Evolutionary conservation across 2,113 vertebrate species (phyloP).

Genomic region (Lagopus muta): DNA sequence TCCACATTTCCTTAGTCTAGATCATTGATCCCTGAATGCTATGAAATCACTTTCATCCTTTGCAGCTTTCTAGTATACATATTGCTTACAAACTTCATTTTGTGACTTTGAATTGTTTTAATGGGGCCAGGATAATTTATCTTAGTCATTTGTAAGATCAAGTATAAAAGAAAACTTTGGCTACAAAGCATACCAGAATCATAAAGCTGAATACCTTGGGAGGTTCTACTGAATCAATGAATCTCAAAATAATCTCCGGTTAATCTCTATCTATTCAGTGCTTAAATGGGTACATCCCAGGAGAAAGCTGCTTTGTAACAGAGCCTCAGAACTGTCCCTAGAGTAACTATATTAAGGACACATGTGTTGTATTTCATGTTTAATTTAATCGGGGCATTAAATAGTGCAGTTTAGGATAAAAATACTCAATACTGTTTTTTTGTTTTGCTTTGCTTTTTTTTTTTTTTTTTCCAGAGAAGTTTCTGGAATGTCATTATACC

Average conservation of each 20-base stretch:
- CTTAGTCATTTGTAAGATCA: not conserved
- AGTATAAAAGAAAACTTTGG: not conserved
- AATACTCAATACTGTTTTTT: not conserved
- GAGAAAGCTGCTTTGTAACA: constrained; percentile 25
- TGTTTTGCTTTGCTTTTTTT: not conserved
- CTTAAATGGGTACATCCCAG: not conserved
- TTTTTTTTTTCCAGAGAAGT: not conserved
- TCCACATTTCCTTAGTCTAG: not conserved
- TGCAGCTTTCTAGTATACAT: not conserved
- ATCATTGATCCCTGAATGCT: not conserved
- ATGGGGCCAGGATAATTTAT: not conserved
- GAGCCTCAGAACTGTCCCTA: not conserved
- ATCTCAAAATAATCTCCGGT: constrained; percentile 30
- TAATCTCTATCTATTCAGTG: constrained; percentile 13
- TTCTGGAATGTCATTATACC: not conserved
- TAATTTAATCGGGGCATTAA: constrained; percentile 26
- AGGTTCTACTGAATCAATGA: constrained; percentile 13
- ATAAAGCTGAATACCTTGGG: not conserved
- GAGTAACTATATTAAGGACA: not conserved
- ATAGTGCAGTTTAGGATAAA: not conserved
- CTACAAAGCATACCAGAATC: not conserved
- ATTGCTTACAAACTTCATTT: not conserved
- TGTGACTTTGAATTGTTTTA: not conserved
- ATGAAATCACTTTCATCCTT: not conserved
- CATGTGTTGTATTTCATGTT: not conserved